These are phyloP conservation scores for Ornithoptera priamus DNA, from an alignment of 2,888 invertebrate species.

Conservation along the genomic window DNA sequence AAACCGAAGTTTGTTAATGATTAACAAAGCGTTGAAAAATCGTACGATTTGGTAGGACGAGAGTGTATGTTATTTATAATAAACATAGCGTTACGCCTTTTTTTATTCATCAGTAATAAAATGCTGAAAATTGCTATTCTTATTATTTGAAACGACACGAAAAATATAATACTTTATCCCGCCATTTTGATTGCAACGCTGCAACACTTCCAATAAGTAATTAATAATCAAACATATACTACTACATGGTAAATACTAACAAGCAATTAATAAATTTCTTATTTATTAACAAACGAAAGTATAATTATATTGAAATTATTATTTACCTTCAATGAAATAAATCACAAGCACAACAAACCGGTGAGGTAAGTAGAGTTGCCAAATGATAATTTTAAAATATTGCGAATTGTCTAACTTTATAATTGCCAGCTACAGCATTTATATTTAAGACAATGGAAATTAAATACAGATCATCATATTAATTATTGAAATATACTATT, in stretches of 20 bases:
- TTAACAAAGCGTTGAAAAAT: background rate
- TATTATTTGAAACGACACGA: background rate
- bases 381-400: slow-evolving; percentile 1
- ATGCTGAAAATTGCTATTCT: background rate
- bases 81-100: background rate
- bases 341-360: slow-evolving; percentile 26
- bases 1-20: background rate
- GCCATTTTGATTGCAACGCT: slow-evolving; percentile 39
- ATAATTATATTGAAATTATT: background rate
- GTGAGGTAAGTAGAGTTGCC: slow-evolving; percentile 15
- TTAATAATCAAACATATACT: background rate
- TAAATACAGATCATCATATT: too few relatives aligned
- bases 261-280: background rate
- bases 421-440: too few relatives aligned
- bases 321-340: slow-evolving; percentile 27
- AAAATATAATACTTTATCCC: slow-evolving; percentile 30
- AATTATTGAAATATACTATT: too few relatives aligned
- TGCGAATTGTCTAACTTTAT: background rate
- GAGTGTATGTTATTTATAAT: background rate
- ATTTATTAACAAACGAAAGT: background rate
- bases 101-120: background rate
- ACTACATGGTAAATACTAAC: background rate
- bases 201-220: background rate
- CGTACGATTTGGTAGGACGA: background rate
- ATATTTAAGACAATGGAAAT: too few relatives aligned